These are phyloP conservation scores for Apoderus coryli DNA, from an alignment of 2,888 invertebrate genomes.

Conservation along the genomic window DNA sequence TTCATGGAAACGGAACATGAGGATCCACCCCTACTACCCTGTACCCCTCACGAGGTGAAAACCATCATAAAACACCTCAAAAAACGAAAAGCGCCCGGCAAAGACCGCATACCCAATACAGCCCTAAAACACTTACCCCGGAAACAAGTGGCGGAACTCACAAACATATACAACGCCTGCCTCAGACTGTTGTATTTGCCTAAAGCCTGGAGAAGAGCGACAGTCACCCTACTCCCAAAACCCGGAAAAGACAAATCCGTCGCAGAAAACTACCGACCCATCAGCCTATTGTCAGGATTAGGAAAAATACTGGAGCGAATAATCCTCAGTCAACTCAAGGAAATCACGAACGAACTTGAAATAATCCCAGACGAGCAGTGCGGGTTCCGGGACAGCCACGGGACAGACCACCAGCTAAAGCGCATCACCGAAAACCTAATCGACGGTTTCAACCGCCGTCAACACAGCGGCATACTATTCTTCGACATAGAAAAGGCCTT, in stretches of 20 bases:
- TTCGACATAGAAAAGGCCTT: conserved; percentile 3
- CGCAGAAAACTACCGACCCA: conserved; percentile 9
- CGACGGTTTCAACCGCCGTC: conserved; percentile 2
- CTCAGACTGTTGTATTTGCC: conserved; percentile 11
- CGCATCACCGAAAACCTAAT: not conserved
- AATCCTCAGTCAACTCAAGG: conserved; percentile 1
- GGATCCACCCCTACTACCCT: too few species aligned
- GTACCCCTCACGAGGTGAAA: conserved; percentile 1
- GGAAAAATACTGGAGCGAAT: conserved; percentile 8
- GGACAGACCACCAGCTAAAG: conserved; percentile 7
- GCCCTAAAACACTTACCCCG: conserved; percentile 6
- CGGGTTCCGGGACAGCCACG: conserved; percentile 8
- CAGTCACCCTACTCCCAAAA: conserved; percentile 11
- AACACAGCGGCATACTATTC: not conserved
- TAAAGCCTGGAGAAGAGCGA: conserved; percentile 9
- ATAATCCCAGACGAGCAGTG: conserved; percentile 11
- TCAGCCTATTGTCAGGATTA: conserved; percentile 9
- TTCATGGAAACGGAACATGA: too few species aligned
- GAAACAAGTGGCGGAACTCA: conserved; percentile 6
- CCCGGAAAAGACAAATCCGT: conserved; percentile 6
- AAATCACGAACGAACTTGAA: not conserved
- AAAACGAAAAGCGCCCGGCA: conserved; percentile 10
- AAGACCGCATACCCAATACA: conserved; percentile 6
- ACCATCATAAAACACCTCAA: not conserved
- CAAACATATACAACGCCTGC: conserved; percentile 11